Evolutionary conservation across 2,113 vertebrate species (phyloP).

Genomic region (Bucco capensis): DNA sequence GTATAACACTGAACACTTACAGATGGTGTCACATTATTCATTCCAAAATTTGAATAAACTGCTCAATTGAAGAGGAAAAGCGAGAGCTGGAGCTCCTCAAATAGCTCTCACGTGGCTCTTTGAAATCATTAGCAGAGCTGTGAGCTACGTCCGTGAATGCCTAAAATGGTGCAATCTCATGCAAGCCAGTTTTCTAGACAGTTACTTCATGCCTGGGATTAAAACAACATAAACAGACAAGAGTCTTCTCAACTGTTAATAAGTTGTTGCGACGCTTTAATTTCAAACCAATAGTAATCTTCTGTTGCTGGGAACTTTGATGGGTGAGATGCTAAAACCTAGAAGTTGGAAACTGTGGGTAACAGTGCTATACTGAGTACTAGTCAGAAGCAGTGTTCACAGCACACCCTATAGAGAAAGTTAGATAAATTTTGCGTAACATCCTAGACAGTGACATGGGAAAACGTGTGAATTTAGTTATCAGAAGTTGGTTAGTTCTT

Average conservation of each 20-base stretch:
- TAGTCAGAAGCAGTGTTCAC: neutral
- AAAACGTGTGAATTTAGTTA: neutral
- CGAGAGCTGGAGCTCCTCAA: neutral
- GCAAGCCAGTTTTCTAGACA: neutral
- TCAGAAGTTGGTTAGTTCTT: neutral
- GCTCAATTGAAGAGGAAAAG: neutral
- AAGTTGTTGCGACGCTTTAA: neutral
- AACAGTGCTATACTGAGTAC: neutral
- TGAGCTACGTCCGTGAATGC: neutral
- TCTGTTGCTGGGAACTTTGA: neutral
- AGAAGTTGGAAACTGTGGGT: neutral
- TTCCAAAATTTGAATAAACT: slow-evolving; percentile 35
- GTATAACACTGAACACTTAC: slow-evolving; percentile 18
- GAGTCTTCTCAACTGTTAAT: neutral
- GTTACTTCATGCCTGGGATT: neutral
- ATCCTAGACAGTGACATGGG: neutral
- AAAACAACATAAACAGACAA: neutral
- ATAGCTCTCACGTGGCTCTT: neutral
- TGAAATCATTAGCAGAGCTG: neutral
- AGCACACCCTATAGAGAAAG: neutral
- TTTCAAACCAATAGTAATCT: neutral
- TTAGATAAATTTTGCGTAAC: neutral
- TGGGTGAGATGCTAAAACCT: neutral
- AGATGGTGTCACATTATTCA: slow-evolving; percentile 40
- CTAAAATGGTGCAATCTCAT: neutral